Percentiles rank a stretch among this genome's conserved stretches.
phyloP scores from a whole-genome alignment of 1,140 invertebrate species.

The Cyrtorhinus lividipennis region DNA sequence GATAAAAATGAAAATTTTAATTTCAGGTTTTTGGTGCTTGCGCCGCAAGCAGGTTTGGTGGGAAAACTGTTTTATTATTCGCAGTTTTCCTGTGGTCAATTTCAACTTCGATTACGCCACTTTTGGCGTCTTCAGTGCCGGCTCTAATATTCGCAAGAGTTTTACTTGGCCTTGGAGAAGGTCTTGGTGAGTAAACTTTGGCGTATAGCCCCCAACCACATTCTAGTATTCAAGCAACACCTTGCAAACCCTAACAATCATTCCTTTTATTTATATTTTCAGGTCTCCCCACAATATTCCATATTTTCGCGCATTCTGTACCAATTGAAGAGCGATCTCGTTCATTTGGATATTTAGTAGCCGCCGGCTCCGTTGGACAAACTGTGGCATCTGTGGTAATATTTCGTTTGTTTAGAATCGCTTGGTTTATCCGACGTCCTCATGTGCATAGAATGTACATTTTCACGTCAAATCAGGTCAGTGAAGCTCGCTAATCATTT shows the following conservation, averaged over 20 bases:
- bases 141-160: conserved; percentile 48
- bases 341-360: conserved; percentile 61
- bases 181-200: conserved; percentile 40
- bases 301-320: conserved; percentile 59
- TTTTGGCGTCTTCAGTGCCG: conserved; percentile 47
- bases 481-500: too few species aligned
- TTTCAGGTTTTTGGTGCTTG: conserved; percentile 50
- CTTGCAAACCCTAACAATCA: too few species aligned
- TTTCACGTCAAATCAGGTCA: too few species aligned
- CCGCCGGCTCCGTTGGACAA: conserved; percentile 59
- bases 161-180: conserved; percentile 58
- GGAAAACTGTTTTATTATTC: conserved; percentile 51
- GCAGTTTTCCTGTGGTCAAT: conserved; percentile 63
- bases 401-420: too few species aligned
- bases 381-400: conserved; percentile 58
- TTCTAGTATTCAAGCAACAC: background rate
- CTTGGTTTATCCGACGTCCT: too few species aligned
- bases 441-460: too few species aligned
- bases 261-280: conserved; percentile 20
- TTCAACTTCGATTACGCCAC: conserved; percentile 55
- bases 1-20: too few species aligned
- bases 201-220: background rate
- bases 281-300: conserved; percentile 67
- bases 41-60: conserved; percentile 54
- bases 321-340: conserved; percentile 57